A percentile compares a stretch with the other conserved stretches of the same genome.
Evolutionary conservation across 2,113 vertebrate genomes (phyloP).

Genomic region (Nothoprocta pentlandii): DNA sequence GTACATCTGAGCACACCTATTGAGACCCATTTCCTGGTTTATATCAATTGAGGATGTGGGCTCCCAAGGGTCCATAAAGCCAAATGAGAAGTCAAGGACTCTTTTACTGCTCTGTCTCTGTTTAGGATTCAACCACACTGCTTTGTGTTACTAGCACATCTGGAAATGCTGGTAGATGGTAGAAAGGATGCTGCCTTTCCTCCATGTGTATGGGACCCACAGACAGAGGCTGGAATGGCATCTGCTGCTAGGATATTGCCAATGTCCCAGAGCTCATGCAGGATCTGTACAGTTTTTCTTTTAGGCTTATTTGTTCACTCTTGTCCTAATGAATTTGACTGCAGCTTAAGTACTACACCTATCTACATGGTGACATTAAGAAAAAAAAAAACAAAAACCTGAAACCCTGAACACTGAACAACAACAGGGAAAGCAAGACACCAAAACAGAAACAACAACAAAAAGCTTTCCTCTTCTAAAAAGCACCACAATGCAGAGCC

Average conservation of each 20-base stretch:
- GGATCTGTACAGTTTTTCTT: accelerated
- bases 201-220: neutral
- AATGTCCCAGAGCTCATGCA: neutral
- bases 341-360: neutral
- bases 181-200: neutral
- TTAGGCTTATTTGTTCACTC: neutral
- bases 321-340: neutral
- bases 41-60: neutral
- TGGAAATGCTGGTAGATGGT: neutral
- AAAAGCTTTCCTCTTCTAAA: accelerated
- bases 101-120: neutral
- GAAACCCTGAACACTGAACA: neutral
- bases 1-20: neutral
- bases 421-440: too few relatives aligned
- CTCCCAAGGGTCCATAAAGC: neutral
- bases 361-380: accelerated
- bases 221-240: neutral
- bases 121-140: neutral
- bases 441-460: neutral
- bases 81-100: neutral
- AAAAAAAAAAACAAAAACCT: too few relatives aligned
- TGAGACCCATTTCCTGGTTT: neutral
- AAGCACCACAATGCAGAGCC: neutral
- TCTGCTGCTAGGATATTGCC: neutral
- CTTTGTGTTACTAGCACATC: neutral